Conservation (phyloP, 2,888 invertebrate genomes). For the Alsophila aescularia region DNA sequence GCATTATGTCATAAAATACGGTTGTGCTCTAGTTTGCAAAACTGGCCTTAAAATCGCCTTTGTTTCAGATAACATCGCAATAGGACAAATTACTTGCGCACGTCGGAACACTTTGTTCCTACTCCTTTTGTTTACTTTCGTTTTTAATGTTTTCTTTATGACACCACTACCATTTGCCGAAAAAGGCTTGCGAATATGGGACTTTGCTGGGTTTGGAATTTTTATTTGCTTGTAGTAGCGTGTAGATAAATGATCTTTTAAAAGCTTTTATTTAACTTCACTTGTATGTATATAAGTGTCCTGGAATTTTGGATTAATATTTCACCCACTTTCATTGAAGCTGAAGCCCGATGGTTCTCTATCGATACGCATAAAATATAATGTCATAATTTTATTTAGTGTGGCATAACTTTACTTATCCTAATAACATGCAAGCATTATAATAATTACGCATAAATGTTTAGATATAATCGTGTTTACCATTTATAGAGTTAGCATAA, state of each 20-base stretch:
- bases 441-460: no score
- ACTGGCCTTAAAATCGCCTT: conserved; percentile 59
- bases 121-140: conserved; percentile 65
- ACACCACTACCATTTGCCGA: conserved; percentile 36
- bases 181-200: conserved; percentile 28
- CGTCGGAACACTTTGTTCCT: conserved; percentile 67
- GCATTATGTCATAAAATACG: conserved; percentile 65
- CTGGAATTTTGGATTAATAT: no score
- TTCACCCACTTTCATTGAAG: no score
- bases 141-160: conserved; percentile 58
- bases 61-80: conserved; percentile 70
- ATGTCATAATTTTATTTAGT: no score
- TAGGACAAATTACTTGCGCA: conserved; percentile 70
- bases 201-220: not conserved
- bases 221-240: not conserved
- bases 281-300: no score
- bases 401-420: no score
- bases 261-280: not conserved
- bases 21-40: conserved; percentile 72
- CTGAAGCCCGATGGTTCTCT: no score
- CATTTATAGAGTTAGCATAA: no score
- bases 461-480: no score
- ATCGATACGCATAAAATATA: no score
- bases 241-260: no score
- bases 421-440: no score